A percentile compares a stretch with the other conserved stretches of the same genome.
Conservation (phyloP, 2,888 invertebrate species). For the Melieria crassipennis region DNA sequence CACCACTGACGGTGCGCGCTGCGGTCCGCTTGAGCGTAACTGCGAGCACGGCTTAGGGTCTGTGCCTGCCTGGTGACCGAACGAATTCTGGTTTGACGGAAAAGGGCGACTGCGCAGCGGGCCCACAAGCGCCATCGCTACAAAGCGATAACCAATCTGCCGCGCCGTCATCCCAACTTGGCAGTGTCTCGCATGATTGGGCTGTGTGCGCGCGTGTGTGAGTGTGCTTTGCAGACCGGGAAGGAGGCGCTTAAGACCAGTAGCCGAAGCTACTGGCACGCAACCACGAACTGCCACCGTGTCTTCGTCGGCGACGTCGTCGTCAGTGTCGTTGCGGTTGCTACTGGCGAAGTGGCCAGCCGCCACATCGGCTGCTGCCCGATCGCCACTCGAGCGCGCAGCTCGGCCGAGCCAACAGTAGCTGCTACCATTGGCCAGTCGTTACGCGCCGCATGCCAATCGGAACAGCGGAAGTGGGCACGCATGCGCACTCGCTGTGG, state of each 20-base stretch:
- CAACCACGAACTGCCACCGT: background rate
- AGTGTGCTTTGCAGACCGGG: conserved; percentile 18
- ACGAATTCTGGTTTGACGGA: no score
- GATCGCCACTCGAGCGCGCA: conserved; percentile 2
- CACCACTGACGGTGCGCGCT: background rate
- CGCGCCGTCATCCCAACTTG: no score
- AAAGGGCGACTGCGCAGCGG: no score
- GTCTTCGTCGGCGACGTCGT: conserved; percentile 31
- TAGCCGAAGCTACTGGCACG: conserved; percentile 56
- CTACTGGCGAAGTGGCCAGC: background rate
- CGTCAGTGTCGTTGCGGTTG: conserved; percentile 33
- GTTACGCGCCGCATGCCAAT: conserved; percentile 39
- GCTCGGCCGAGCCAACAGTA: conserved; percentile 45
- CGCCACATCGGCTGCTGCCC: conserved; percentile 19
- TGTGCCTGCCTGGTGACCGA: no score
- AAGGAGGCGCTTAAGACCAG: conserved; percentile 65
- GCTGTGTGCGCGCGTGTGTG: no score
- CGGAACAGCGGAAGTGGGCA: conserved; percentile 25
- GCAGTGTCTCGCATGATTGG: no score
- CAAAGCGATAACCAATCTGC: no score
- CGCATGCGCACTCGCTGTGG: background rate
- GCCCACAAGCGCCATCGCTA: no score
- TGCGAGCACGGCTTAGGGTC: conserved; percentile 14
- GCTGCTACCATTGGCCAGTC: conserved; percentile 44
- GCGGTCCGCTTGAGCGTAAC: conserved; percentile 31